Evolutionary conservation across 2,113 vertebrate species (phyloP), one percentile per base, ranked within the genome.

Genomic region (Phocoena phocoena): DNA sequence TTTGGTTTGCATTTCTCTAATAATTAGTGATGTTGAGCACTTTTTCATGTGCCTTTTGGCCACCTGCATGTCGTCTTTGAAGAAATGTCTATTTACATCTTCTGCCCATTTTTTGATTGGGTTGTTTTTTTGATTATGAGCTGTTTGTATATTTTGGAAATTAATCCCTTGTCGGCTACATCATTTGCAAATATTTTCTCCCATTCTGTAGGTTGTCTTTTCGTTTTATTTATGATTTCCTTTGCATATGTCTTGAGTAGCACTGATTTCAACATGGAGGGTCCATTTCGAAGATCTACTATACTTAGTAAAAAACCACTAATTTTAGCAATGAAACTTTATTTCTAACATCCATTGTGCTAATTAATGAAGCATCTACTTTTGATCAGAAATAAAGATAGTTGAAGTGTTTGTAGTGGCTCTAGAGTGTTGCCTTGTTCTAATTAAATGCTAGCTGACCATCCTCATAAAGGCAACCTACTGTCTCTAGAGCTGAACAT

Each of bases 301-400:
- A 26, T 73, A 55, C n/a, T 85, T 89, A 73, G 58, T 81, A 95
- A 93, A 96, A 86, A 88, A 2, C 21, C 55, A 11, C 47, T 63
- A 77, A 89, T 92, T 93, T 95, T 96, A 82, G 6, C 67, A 95
- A 8, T 70, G n/a, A 60, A 90, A 55, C 14, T 17, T 85, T 28
- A 60, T 80, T 92, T 96, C 76, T 95, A 68, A 83, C 1, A 50
- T 95, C 38, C 25, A 50, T 77, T 83, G 21, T 92, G 11, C 55
- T 96, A 86, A 87, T 90, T 92, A n/a, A 36, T 15, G 3, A 96
- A 74, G 10, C 20, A 50, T 89, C 31, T 87, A 70, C 41, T 84
- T 94, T 90, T 92, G 26, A 90, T 93, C 74, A 90, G 38, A 95
- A 89, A 92, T 58, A 82, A 91, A 71, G 47, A 92, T 44, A 94